phyloP scores from a whole-genome alignment of 2,113 vertebrate species.

The Sterrhoptilus dennistouni region DNA sequence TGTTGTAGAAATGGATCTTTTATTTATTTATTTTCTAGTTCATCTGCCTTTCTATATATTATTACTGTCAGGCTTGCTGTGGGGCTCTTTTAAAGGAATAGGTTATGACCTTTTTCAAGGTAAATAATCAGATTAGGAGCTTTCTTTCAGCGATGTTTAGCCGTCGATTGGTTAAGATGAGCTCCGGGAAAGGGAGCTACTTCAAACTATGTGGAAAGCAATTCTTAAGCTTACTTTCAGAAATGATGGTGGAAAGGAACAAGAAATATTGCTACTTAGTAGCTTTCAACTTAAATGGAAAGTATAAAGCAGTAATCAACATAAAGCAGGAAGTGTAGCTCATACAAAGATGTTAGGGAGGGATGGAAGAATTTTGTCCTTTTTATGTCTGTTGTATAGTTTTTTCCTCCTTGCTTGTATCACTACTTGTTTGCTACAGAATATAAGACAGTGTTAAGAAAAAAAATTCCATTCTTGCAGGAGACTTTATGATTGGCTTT shows the following conservation, averaged over 20 bases:
- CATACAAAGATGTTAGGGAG: background rate
- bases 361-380: background rate
- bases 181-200: background rate
- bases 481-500: background rate
- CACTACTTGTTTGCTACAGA: background rate
- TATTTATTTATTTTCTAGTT: conserved; percentile 54
- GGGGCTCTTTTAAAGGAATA: background rate
- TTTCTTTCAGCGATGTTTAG: conserved; percentile 14
- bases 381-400: background rate
- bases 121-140: conserved; percentile 62
- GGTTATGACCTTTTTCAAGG: conserved; percentile 57
- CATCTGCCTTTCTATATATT: conserved; percentile 35
- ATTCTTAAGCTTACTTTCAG: background rate
- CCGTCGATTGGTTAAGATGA: background rate
- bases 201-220: background rate
- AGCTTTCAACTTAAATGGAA: background rate
- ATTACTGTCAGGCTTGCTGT: conserved; percentile 40
- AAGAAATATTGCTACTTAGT: background rate
- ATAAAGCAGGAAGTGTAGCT: background rate
- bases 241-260: background rate
- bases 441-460: background rate
- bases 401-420: background rate
- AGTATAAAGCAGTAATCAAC: background rate
- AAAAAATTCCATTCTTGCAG: background rate
- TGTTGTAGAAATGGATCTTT: background rate